A percentile compares a stretch with the other conserved stretches of the same genome.
Evolutionary conservation across 2,888 invertebrate species (phyloP).

Genomic region (Machimus atricapillus): DNA sequence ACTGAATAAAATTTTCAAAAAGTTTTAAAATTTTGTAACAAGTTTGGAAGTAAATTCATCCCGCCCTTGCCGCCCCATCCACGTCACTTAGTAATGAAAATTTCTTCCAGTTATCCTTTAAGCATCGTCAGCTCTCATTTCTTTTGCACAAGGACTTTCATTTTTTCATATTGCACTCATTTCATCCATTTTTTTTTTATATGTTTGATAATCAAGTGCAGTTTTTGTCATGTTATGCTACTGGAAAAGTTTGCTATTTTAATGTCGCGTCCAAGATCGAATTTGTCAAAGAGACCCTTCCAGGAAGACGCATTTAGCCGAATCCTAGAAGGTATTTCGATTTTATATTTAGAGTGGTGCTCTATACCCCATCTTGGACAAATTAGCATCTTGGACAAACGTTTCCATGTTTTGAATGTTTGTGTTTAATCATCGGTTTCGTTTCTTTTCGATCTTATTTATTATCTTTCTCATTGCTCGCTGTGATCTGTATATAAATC

Average conservation of each 20-base stretch:
- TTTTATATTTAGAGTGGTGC: neutral
- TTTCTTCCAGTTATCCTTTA: conserved; percentile 25
- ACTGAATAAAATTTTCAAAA: neutral
- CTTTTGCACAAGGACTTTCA: conserved; percentile 15
- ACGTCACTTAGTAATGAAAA: conserved; percentile 15
- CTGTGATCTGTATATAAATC: neutral
- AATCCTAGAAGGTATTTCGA: neutral
- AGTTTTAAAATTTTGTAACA: neutral
- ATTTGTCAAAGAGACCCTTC: neutral
- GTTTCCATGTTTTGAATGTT: conserved; percentile 19
- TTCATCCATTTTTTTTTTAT: conserved; percentile 10
- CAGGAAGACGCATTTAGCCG: neutral
- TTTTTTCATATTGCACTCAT: conserved; percentile 28
- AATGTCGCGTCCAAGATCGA: conserved; percentile 2
- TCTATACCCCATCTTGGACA: neutral
- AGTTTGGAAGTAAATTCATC: conserved; percentile 7
- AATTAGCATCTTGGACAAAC: conserved; percentile 3
- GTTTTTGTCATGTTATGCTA: conserved; percentile 15
- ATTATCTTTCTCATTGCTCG: neutral
- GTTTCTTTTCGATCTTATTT: neutral
- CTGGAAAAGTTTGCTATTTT: conserved; percentile 3
- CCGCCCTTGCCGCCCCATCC: conserved; percentile 32
- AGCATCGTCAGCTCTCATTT: conserved; percentile 19
- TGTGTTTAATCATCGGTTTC: conserved; percentile 15
- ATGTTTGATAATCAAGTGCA: neutral